A percentile compares a stretch with the other conserved stretches of the same genome.
phyloP scores from a whole-genome alignment of 1,140 invertebrate species.

The Conus ventricosus region DNA sequence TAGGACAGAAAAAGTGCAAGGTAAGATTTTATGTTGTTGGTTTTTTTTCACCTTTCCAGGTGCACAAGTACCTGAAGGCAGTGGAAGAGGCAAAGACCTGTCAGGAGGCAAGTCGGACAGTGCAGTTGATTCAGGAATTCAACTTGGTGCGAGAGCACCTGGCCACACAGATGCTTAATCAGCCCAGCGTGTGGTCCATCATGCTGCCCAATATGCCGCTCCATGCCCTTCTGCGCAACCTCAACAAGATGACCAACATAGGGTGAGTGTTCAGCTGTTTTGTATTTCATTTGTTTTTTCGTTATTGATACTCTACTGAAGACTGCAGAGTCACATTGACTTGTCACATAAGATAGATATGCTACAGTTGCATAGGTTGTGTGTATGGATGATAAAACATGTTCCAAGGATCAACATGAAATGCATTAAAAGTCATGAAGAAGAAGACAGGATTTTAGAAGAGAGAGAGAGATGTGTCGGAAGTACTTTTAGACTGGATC shows the following conservation, averaged over 20 bases:
- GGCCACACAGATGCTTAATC: conserved; percentile 80
- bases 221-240: conserved; percentile 78
- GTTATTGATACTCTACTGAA: no score
- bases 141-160: conserved; percentile 81
- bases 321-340: no score
- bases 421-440: no score
- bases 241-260: conserved; percentile 81
- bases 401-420: no score
- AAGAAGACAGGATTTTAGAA: no score
- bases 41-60: conserved; percentile 46
- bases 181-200: conserved; percentile 81
- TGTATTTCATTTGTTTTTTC: neutral
- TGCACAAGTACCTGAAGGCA: conserved; percentile 79
- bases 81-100: conserved; percentile 80
- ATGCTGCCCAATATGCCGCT: conserved; percentile 80
- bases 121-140: conserved; percentile 75
- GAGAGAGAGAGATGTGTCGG: no score
- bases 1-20: no score
- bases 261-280: conserved; percentile 75
- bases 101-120: conserved; percentile 77
- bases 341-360: no score
- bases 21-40: no score
- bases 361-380: no score
- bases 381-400: no score
- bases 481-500: no score